phyloP scores from a whole-genome alignment of 2,797 vertebrate genomes.

The Taenioides sp. region DNA sequence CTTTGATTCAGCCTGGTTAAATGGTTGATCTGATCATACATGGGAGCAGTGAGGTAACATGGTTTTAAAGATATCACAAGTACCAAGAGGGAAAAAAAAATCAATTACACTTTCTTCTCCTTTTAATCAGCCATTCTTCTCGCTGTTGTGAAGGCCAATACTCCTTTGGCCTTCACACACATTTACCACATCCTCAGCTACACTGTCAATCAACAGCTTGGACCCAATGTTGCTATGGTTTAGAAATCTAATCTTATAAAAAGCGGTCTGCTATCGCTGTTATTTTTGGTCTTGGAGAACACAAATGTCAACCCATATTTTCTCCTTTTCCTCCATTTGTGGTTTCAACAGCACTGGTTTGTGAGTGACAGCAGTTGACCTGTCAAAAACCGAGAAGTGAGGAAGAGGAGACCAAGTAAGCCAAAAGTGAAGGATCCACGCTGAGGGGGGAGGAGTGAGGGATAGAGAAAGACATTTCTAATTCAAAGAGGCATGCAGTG shows the following conservation, averaged over 20 bases:
- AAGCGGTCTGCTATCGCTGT: slow-evolving; percentile 13
- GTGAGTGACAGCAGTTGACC: slow-evolving; percentile 75
- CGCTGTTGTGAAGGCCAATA: slow-evolving; percentile 37
- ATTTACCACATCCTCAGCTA: slow-evolving; percentile 35
- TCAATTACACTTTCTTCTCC: slow-evolving; percentile 61
- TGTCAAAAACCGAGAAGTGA: slow-evolving; percentile 60
- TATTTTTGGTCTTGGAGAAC: slow-evolving; percentile 28
- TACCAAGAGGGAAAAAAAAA: slow-evolving; percentile 56
- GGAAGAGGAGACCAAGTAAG: slow-evolving; percentile 40
- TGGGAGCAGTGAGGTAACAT: slow-evolving; percentile 54
- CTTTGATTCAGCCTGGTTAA: slow-evolving; percentile 25
- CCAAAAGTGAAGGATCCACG: slow-evolving; percentile 39
- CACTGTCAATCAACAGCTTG: slow-evolving; percentile 42
- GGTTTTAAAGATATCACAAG: slow-evolving; percentile 61
- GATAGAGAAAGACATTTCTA: slow-evolving; percentile 85
- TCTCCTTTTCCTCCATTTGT: slow-evolving; percentile 38
- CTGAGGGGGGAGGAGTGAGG: slow-evolving; percentile 46
- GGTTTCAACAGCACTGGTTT: slow-evolving; percentile 37
- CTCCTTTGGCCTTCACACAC: slow-evolving; percentile 47
- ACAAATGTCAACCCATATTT: slow-evolving; percentile 32
- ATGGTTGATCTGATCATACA: slow-evolving; percentile 50
- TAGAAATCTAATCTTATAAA: slow-evolving; percentile 24
- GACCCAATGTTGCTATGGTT: slow-evolving; percentile 49
- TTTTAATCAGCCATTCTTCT: slow-evolving; percentile 51
- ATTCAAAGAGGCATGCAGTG: slow-evolving; percentile 92